Percentiles rank a stretch among this genome's conserved stretches.
These are phyloP conservation scores for Papilio dardanus DNA, from an alignment of 1,140 invertebrate species.

Conservation along the genomic window DNA sequence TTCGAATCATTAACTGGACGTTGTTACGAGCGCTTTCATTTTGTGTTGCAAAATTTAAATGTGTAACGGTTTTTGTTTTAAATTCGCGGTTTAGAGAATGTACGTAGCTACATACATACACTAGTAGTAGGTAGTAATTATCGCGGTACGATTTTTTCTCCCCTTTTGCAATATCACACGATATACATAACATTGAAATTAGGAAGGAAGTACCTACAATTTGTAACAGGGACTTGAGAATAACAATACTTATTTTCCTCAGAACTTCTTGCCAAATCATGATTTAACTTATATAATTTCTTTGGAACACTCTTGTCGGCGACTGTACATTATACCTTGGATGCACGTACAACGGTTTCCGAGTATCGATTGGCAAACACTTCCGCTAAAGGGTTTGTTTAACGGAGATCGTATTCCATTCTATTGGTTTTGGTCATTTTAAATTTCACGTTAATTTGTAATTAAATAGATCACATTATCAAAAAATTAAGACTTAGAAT, in stretches of 20 bases:
- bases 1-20: constrained; percentile 25
- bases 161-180: not conserved
- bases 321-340: constrained; percentile 36
- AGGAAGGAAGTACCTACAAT: too few species aligned
- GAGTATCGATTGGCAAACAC: constrained; percentile 52
- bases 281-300: not conserved
- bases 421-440: constrained; percentile 22
- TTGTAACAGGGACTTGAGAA: too few species aligned
- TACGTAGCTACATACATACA: too few species aligned
- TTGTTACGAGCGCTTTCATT: constrained; percentile 16
- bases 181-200: not conserved
- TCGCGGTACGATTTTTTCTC: not conserved
- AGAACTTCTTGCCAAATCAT: not conserved
- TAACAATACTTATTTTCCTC: too few species aligned
- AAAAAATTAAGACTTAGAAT: not conserved
- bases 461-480: not conserved
- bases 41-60: constrained; percentile 12
- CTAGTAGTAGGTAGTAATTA: not conserved
- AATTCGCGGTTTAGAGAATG: constrained; percentile 16
- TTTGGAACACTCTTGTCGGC: not conserved
- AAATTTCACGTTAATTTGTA: not conserved
- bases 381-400: constrained; percentile 46
- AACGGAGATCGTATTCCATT: constrained; percentile 10
- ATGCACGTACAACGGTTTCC: constrained; percentile 43
- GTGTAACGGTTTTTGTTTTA: constrained; percentile 17